Evolutionary conservation across 2,888 invertebrate species (phyloP).

Genomic region (Agonopterix subpropinquella): DNA sequence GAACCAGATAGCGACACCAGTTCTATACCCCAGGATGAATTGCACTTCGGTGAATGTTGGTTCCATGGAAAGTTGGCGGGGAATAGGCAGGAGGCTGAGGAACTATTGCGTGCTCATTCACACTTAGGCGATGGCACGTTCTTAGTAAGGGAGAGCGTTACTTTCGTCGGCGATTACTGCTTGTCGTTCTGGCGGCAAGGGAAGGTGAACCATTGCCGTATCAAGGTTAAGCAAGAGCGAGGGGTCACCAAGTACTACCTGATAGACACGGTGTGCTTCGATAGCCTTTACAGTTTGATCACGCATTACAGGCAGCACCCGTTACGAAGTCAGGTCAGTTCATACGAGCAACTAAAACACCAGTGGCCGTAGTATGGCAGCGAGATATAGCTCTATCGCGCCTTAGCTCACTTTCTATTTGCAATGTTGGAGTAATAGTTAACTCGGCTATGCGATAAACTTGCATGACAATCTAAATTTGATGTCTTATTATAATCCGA

Average conservation of each 20-base stretch:
- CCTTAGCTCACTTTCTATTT: too few species aligned
- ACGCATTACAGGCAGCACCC: conserved; percentile 92
- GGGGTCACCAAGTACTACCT: conserved; percentile 93
- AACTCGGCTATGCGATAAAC: too few species aligned
- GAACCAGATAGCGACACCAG: conserved; percentile 74
- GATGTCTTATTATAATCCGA: too few species aligned
- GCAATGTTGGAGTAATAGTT: too few species aligned
- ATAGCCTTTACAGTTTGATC: conserved; percentile 93
- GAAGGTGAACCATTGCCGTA: conserved; percentile 93
- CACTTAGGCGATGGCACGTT: conserved; percentile 94
- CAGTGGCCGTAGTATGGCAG: too few species aligned
- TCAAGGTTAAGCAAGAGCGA: conserved; percentile 90
- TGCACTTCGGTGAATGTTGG: conserved; percentile 95
- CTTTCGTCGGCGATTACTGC: conserved; percentile 97
- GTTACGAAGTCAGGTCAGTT: conserved; percentile 83
- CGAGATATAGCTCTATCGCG: too few species aligned
- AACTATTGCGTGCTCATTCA: conserved; percentile 84
- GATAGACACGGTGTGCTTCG: conserved; percentile 91
- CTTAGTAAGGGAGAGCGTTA: conserved; percentile 94
- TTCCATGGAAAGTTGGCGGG: conserved; percentile 92
- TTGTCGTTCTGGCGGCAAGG: conserved; percentile 95
- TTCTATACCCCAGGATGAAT: conserved; percentile 87
- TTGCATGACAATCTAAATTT: too few species aligned
- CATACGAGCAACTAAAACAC: too few species aligned
- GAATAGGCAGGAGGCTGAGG: conserved; percentile 87